These are phyloP conservation scores for Rousettus madagascariensis DNA, from an alignment of 2,797 vertebrate genomes.

Conservation along the genomic window DNA sequence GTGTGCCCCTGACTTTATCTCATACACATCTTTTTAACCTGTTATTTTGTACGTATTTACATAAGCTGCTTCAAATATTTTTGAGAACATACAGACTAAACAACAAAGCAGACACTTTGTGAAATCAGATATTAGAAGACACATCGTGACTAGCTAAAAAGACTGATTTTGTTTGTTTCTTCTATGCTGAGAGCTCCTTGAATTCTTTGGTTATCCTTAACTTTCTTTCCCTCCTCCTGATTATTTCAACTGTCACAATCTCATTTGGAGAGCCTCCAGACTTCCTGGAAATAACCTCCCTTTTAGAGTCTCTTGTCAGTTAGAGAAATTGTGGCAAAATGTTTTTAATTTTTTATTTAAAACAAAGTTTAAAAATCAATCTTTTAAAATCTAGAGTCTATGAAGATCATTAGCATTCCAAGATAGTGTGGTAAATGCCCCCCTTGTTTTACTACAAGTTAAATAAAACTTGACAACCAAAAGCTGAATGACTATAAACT, in stretches of 20 bases:
- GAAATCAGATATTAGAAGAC: neutral
- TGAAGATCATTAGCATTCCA: neutral
- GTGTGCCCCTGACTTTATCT: too few relatives aligned
- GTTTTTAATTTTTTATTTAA: neutral
- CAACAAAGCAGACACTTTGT: neutral
- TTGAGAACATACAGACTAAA: neutral
- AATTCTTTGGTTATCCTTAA: neutral
- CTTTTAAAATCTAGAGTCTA: neutral
- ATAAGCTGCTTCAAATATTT: neutral
- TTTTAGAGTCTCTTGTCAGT: neutral
- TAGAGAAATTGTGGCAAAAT: neutral
- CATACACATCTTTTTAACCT: neutral
- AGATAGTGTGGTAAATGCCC: neutral
- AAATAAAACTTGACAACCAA: neutral
- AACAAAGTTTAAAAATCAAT: neutral
- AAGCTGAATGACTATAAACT: neutral
- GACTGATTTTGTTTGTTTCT: neutral
- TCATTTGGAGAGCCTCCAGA: neutral
- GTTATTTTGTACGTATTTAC: neutral
- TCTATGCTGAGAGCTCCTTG: neutral
- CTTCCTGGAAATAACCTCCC: neutral
- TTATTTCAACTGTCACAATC: neutral
- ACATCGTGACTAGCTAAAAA: neutral
- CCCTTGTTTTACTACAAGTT: neutral
- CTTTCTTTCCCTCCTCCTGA: neutral